Evolutionary conservation across 2,797 vertebrate genomes (phyloP).

Genomic region (Danio tinwini): DNA sequence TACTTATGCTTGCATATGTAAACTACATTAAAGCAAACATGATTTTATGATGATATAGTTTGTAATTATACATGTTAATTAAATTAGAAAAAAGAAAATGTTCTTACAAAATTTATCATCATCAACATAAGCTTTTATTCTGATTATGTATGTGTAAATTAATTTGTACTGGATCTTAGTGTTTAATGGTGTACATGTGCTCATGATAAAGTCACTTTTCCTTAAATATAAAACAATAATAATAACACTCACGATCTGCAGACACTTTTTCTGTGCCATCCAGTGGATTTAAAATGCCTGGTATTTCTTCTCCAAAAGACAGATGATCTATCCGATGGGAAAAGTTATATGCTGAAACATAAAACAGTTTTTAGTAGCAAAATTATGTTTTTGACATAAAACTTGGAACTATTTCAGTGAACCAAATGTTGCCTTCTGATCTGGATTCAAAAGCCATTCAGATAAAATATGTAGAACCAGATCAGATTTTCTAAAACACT

Average conservation of each 20-base stretch:
- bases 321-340: slow-evolving; percentile 98
- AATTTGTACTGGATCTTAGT: too few species aligned
- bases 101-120: too few species aligned
- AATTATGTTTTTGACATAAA: neutral
- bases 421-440: neutral
- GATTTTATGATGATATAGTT: too few species aligned
- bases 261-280: slow-evolving; percentile 97
- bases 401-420: neutral
- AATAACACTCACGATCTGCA: slow-evolving; percentile 80
- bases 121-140: too few species aligned
- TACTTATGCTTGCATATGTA: too few species aligned
- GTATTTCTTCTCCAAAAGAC: slow-evolving; percentile 94
- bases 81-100: too few species aligned
- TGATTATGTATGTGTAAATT: too few species aligned
- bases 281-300: slow-evolving; percentile 92
- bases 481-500: neutral
- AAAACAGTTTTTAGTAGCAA: slow-evolving; percentile 50
- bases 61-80: too few species aligned
- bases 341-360: slow-evolving; percentile 91
- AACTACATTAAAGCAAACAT: too few species aligned
- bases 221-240: too few species aligned
- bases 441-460: neutral
- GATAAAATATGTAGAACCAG: neutral
- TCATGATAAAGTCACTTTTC: too few species aligned
- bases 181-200: too few species aligned